Conservation (phyloP, 2,113 vertebrate species). For the Sceloporus tristichus region DNA sequence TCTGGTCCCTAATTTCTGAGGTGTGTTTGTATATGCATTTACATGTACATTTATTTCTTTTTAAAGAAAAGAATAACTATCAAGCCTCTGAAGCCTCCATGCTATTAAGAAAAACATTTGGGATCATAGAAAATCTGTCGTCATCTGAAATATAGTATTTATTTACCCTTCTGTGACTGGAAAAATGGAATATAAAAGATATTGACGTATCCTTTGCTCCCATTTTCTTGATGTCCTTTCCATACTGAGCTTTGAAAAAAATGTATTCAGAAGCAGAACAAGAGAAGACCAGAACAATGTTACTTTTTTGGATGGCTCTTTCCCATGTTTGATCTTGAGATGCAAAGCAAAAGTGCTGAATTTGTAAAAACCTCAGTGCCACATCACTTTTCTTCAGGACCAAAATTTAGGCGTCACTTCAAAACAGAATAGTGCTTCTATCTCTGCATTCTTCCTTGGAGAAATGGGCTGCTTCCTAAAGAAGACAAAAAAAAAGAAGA, state of each 20-base stretch:
- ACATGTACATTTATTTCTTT: background rate
- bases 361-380: background rate
- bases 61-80: background rate
- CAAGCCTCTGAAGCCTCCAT: background rate
- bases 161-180: background rate
- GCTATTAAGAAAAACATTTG: background rate
- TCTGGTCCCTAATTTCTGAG: background rate
- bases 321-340: background rate
- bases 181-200: background rate
- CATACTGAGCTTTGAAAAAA: background rate
- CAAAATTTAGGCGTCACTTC: background rate
- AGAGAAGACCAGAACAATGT: background rate
- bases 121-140: background rate
- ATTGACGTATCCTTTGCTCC: background rate
- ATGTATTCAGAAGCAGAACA: background rate
- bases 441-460: slow-evolving; percentile 5
- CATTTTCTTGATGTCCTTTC: slow-evolving; percentile 35
- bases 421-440: accelerated
- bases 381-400: background rate
- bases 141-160: slow-evolving; percentile 7
- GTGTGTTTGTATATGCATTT: background rate
- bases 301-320: slow-evolving; percentile 1
- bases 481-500: slow-evolving; percentile 45
- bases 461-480: slow-evolving; percentile 44
- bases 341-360: background rate